Base-by-base conservation (phyloP, 2,888 invertebrate genomes). In the Tetranychus piercei region DNA sequence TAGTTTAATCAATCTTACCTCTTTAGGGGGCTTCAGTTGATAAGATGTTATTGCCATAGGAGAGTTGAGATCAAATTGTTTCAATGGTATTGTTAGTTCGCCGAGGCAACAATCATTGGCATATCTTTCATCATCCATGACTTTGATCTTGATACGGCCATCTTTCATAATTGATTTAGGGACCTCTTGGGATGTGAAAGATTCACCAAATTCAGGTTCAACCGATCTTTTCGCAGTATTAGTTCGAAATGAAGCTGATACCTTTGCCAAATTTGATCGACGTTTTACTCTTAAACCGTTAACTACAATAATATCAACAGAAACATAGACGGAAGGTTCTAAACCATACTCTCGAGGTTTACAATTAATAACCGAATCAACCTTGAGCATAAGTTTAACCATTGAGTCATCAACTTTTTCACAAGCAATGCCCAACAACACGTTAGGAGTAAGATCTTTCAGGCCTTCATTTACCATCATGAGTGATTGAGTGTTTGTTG, bases 71-170 rank as follows among this genome's bases (percentile, higher is more conserved):
- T 20, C 11, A 45, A 67, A 72, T 22, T 77, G 71, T 74, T 76
- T 76, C 72, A 77, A 55, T 15, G 73, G 71, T 6, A 77, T 34
- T 7, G 22, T 72, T 65, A 74, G n/a, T 75, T 77, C 76, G 23
- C 77, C 77, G 18, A 77, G 18, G 72, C 77, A 77, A 15, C 45
- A 15, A 66, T 77, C 77, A 44, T 77, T 77, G 18, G 77, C 77
- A 73, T 77, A 73, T 20, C 76, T 72, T 65, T 77, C 76, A 64
- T 76, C 77, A 44, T 77, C 76, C 55, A 70, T 74, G 5, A 77
- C 23, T 70, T 74, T 74, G 9, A 77, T 64, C 69, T 73, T 74
- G 6, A 77, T 8, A 4, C 23, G n/a, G 6, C 73, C 74, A n/a
- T 77, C 74, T 44, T 77, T 77, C 18, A 77, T 44, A 11, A 77